Conservation (phyloP, 2,888 invertebrate species). For the Scaptomyza cyrtandrae region DNA sequence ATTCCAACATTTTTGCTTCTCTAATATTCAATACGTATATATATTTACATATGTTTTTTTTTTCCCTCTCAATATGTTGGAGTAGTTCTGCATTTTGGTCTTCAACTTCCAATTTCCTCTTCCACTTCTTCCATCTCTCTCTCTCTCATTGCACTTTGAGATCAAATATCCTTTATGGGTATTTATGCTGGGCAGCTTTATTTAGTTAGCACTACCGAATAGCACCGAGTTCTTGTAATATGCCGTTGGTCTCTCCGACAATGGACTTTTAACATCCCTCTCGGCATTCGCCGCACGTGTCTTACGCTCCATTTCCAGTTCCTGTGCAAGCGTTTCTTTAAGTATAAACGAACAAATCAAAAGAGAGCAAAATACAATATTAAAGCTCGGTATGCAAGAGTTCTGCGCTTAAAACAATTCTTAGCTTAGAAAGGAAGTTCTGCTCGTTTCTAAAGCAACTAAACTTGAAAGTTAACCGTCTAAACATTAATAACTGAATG, state of each 20-base stretch:
- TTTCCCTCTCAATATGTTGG: constrained; percentile 29
- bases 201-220: constrained; percentile 93
- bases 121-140: constrained; percentile 8
- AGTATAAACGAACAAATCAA: background rate
- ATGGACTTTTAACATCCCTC: constrained; percentile 93
- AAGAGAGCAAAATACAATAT: background rate
- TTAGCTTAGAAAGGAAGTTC: background rate
- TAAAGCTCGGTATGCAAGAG: background rate
- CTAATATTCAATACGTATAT: constrained; percentile 13
- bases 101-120: constrained; percentile 6
- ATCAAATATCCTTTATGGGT: constrained; percentile 71
- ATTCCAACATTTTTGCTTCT: constrained; percentile 12
- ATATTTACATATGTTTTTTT: constrained; percentile 31
- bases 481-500: too few species aligned
- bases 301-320: constrained; percentile 93
- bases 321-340: constrained; percentile 92
- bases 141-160: constrained; percentile 80
- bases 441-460: background rate
- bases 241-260: constrained; percentile 90
- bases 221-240: constrained; percentile 96
- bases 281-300: constrained; percentile 91
- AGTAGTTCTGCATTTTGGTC: constrained; percentile 44
- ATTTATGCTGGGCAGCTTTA: constrained; percentile 20
- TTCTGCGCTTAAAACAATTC: background rate
- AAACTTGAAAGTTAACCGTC: too few species aligned